Evolutionary conservation across 2,113 vertebrate genomes (phyloP).

Genomic region (Lasiurus cinereus): DNA sequence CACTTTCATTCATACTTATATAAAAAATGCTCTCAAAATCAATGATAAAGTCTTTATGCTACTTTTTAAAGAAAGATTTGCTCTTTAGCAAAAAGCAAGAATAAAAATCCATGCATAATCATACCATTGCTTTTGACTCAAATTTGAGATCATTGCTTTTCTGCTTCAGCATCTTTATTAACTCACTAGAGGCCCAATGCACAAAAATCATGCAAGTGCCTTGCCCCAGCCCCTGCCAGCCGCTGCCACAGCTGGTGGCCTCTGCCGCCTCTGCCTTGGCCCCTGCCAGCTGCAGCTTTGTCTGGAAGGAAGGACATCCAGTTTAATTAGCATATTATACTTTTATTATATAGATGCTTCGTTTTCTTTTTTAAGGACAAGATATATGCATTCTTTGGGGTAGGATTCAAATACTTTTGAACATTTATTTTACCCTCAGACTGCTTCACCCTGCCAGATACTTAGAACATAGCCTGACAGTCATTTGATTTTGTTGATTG

Average conservation of each 20-base stretch:
- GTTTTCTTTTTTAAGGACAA: conserved; percentile 18
- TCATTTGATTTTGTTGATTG: conserved; percentile 28
- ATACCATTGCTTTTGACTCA: not conserved
- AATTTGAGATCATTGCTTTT: not conserved
- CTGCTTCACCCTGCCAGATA: not conserved
- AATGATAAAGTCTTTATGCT: not conserved
- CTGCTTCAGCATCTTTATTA: not conserved
- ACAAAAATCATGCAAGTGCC: too few relatives aligned
- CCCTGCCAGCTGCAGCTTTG: too few relatives aligned
- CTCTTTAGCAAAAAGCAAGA: conserved; percentile 40
- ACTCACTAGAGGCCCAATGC: too few relatives aligned
- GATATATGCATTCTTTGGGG: not conserved
- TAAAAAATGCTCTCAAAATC: not conserved
- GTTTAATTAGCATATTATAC: too few relatives aligned
- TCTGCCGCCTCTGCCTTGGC: too few relatives aligned
- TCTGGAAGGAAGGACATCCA: too few relatives aligned
- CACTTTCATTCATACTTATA: not conserved
- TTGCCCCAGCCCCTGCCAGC: too few relatives aligned
- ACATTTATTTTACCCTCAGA: not conserved
- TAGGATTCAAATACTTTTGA: not conserved
- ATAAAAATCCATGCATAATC: not conserved
- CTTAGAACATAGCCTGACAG: not conserved
- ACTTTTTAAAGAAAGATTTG: not conserved
- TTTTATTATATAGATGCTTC: not conserved
- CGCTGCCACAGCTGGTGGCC: fast-evolving